Percentiles rank a stretch among this genome's conserved stretches.
Conservation (phyloP, 2,888 invertebrate species). For the Chrysotoxum bicinctum region DNA sequence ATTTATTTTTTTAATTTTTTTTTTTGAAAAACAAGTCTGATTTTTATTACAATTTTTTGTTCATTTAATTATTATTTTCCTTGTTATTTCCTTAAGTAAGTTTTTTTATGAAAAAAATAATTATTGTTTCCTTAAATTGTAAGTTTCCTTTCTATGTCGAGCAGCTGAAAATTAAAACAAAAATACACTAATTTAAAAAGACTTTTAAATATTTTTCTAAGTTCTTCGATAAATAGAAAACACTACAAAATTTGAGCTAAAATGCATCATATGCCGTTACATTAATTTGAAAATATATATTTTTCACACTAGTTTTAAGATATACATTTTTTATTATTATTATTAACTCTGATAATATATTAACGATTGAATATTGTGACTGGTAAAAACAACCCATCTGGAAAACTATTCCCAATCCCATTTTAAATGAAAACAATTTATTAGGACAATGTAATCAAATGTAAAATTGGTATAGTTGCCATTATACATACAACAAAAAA, state of each 20-base stretch:
- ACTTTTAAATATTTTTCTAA: slow-evolving; percentile 43
- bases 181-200: slow-evolving; percentile 41
- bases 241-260: slow-evolving; percentile 9
- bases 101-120: background rate
- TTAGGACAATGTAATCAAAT: slow-evolving; percentile 26
- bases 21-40: slow-evolving; percentile 65
- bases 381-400: slow-evolving; percentile 16
- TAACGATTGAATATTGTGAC: slow-evolving; percentile 35
- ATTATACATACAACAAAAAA: slow-evolving; percentile 34
- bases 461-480: slow-evolving; percentile 46
- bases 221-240: slow-evolving; percentile 11
- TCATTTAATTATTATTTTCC: slow-evolving; percentile 51
- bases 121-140: slow-evolving; percentile 32
- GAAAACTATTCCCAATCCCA: slow-evolving; percentile 6
- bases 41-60: slow-evolving; percentile 58
- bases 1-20: slow-evolving; percentile 29
- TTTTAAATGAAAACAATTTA: slow-evolving; percentile 21
- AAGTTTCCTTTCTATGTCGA: slow-evolving; percentile 44
- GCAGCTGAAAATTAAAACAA: slow-evolving; percentile 25
- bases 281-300: slow-evolving; percentile 53
- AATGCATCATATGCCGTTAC: slow-evolving; percentile 38
- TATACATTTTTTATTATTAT: background rate
- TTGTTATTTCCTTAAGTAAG: slow-evolving; percentile 61
- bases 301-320: slow-evolving; percentile 42
- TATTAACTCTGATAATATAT: background rate